These are phyloP conservation scores for Drosophila tripunctata DNA, from an alignment of 2,888 invertebrate genomes.

Conservation along the genomic window DNA sequence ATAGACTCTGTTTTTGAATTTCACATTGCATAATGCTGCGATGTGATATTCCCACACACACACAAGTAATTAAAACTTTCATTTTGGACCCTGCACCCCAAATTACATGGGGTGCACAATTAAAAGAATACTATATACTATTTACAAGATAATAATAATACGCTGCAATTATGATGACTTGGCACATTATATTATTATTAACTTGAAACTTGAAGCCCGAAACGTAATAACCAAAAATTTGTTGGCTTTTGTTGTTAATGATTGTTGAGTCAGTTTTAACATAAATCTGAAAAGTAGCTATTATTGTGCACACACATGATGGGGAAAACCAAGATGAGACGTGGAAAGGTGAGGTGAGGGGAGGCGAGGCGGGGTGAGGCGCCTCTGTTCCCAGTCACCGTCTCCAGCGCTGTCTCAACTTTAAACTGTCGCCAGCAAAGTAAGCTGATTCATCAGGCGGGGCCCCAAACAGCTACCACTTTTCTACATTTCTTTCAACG, in stretches of 20 bases:
- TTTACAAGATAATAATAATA: conserved; percentile 15
- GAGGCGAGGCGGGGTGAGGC: too few relatives aligned
- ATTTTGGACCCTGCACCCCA: conserved; percentile 4
- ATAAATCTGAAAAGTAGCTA: conserved; percentile 31
- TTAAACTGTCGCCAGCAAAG: conserved; percentile 60
- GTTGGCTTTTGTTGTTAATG: conserved; percentile 25
- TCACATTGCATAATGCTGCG: conserved; percentile 17
- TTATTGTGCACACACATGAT: too few relatives aligned
- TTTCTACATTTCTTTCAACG: conserved; percentile 71
- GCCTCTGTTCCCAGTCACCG: conserved; percentile 30
- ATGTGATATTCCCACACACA: too few relatives aligned
- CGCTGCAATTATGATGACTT: conserved; percentile 26
- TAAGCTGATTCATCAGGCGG: conserved; percentile 65
- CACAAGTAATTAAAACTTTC: conserved; percentile 15
- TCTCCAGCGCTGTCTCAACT: conserved; percentile 48
- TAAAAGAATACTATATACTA: background rate
- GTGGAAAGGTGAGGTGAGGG: too few relatives aligned
- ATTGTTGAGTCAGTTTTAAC: conserved; percentile 33
- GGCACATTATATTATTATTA: conserved; percentile 9
- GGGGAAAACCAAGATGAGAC: background rate
- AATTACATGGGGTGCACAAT: conserved; percentile 1
- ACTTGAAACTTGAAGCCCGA: conserved; percentile 18
- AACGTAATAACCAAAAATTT: conserved; percentile 51
- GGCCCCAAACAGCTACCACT: conserved; percentile 49
- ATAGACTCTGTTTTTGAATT: background rate